These are phyloP conservation scores for Entomyzon cyanotis DNA, from an alignment of 2,113 vertebrate species.

Conservation along the genomic window DNA sequence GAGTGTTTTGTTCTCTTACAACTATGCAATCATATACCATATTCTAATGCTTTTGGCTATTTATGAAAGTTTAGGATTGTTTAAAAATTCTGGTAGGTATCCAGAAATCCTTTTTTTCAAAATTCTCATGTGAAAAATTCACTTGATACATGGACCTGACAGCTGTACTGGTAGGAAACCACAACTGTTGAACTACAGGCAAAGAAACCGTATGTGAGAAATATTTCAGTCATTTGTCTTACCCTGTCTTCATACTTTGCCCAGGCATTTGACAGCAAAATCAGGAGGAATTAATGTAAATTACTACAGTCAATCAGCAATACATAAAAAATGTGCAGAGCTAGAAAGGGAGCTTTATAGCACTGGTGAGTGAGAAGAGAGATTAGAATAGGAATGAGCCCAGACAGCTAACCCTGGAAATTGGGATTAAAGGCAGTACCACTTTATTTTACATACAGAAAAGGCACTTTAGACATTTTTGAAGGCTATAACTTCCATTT, in stretches of 20 bases:
- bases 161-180: background rate
- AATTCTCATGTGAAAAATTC: background rate
- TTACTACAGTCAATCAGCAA: background rate
- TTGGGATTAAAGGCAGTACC: background rate
- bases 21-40: background rate
- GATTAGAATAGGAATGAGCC: background rate
- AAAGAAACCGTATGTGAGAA: background rate
- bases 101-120: background rate
- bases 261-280: background rate
- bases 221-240: background rate
- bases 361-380: background rate
- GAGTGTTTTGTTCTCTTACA: background rate
- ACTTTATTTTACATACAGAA: background rate
- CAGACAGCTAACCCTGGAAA: background rate
- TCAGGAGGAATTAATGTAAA: background rate
- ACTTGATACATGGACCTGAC: background rate
- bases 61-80: background rate
- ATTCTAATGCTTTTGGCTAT: background rate
- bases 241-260: background rate
- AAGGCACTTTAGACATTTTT: conserved; percentile 11
- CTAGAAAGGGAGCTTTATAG: background rate
- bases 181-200: background rate
- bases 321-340: background rate
- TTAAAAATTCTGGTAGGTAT: background rate
- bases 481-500: background rate